Conservation (phyloP, 2,113 vertebrate genomes). For the Madoqua kirkii region DNA sequence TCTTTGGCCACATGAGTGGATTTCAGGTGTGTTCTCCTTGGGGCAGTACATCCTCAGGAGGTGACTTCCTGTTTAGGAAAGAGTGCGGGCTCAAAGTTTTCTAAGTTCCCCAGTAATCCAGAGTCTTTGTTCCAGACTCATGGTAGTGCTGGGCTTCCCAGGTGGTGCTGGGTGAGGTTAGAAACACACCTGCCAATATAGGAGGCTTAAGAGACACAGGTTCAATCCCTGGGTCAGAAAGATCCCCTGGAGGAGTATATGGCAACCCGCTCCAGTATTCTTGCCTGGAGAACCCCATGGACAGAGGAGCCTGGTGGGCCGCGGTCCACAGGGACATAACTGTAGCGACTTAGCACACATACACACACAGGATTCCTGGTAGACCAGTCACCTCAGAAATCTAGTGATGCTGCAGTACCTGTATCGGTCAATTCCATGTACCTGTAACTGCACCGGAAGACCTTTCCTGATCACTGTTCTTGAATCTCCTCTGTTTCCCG, state of each 20-base stretch:
- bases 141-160: neutral
- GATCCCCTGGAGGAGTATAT: neutral
- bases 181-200: neutral
- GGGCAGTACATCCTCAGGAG: neutral
- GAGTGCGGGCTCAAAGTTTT: neutral
- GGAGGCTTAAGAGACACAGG: neutral
- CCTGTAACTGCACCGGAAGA: neutral
- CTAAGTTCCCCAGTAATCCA: neutral
- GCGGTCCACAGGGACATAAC: neutral
- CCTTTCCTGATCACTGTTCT: neutral
- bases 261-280: neutral
- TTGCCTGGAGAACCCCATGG: neutral
- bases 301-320: neutral
- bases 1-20: neutral
- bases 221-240: neutral
- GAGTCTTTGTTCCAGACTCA: neutral
- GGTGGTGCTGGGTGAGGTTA: neutral
- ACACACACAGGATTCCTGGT: neutral
- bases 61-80: neutral
- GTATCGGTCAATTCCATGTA: neutral
- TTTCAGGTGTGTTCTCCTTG: neutral
- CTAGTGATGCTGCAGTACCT: neutral
- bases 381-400: neutral
- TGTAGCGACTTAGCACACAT: rapidly evolving
- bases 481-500: neutral